phyloP scores from a whole-genome alignment of 2,888 invertebrate species.

The Coenonympha arcania region DNA sequence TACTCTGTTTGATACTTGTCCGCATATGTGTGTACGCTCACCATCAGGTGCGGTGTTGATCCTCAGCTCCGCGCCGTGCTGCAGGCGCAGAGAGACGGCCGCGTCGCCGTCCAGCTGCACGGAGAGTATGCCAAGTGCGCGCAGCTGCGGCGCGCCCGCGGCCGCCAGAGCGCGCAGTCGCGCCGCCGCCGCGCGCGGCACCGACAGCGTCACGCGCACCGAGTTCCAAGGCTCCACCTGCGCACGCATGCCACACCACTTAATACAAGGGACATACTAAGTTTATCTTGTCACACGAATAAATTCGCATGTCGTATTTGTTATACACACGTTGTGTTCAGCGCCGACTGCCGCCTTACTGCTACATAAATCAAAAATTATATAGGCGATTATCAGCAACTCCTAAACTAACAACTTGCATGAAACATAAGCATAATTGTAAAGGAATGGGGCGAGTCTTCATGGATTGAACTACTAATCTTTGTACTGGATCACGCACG shows the following conservation, averaged over 20 bases:
- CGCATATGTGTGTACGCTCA: slow-evolving; percentile 26
- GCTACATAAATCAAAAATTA: no score
- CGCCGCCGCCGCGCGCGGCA: slow-evolving; percentile 95
- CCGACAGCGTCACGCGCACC: slow-evolving; percentile 96
- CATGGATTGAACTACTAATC: no score
- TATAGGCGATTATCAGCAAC: no score
- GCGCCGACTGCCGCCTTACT: no score
- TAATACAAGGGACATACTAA: not conserved
- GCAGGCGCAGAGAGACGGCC: slow-evolving; percentile 80
- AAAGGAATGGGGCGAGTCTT: no score
- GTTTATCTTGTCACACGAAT: no score
- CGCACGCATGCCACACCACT: not conserved
- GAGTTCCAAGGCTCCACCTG: slow-evolving; percentile 98
- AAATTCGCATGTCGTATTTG: not conserved
- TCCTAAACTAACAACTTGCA: no score
- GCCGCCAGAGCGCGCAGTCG: slow-evolving; percentile 92
- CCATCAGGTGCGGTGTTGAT: slow-evolving; percentile 59
- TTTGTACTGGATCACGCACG: no score
- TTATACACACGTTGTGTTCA: no score
- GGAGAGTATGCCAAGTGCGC: slow-evolving; percentile 93
- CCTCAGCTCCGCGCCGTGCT: slow-evolving; percentile 63
- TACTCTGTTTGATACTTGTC: not conserved
- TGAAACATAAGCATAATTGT: no score
- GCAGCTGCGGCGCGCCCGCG: slow-evolving; percentile 89
- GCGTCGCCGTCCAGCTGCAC: slow-evolving; percentile 95